phyloP scores from a whole-genome alignment of 53 echinoderm and acorn worm genomes.

The Paelopatides confundens region DNA sequence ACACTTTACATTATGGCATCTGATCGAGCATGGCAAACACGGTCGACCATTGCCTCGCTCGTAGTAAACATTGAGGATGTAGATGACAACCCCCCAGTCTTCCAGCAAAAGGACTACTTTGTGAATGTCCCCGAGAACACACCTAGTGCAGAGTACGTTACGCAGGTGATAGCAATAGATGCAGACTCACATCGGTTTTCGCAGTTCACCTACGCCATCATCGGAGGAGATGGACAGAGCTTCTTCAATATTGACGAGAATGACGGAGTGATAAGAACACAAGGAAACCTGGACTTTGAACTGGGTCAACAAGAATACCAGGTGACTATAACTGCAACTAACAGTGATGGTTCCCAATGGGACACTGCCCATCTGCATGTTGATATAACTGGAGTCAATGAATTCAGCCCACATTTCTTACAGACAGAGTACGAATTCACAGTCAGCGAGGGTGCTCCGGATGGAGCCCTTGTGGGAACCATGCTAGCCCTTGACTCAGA shows the following conservation, averaged over 20 bases:
- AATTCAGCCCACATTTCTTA: conserved; percentile 85
- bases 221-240: conserved; percentile 77
- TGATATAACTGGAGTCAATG: conserved; percentile 85
- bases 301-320: conserved; percentile 61
- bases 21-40: conserved; percentile 73
- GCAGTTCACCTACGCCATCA: conserved; percentile 82
- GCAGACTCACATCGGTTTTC: conserved; percentile 77
- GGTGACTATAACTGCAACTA: conserved; percentile 80
- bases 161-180: conserved; percentile 84
- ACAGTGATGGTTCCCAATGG: conserved; percentile 70
- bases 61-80: conserved; percentile 74
- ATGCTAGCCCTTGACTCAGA: conserved; percentile 87
- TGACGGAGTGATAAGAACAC: conserved; percentile 80
- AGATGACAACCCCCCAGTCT: conserved; percentile 91
- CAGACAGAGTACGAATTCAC: conserved; percentile 80
- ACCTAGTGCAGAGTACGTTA: conserved; percentile 82
- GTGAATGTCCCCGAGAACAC: conserved; percentile 90
- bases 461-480: conserved; percentile 79
- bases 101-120: conserved; percentile 72
- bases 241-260: conserved; percentile 75
- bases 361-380: conserved; percentile 80
- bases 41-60: conserved; percentile 50
- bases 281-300: conserved; percentile 92
- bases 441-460: conserved; percentile 86
- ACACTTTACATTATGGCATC: conserved; percentile 71